These are phyloP conservation scores for Paralinhomoeus sp. DNA, from an alignment of 2,888 invertebrate species.

Conservation along the genomic window DNA sequence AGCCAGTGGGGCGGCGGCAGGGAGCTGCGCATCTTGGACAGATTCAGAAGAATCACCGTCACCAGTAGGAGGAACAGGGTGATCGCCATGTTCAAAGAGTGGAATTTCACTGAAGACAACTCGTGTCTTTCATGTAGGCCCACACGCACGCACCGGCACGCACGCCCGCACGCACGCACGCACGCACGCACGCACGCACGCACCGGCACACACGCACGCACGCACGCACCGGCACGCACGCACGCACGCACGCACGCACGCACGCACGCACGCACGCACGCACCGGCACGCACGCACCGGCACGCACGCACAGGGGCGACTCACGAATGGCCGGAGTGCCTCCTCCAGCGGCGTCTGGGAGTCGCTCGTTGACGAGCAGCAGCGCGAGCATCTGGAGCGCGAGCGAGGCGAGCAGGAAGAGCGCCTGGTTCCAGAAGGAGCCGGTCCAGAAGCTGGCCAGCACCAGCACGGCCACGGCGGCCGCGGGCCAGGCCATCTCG, in stretches of 20 bases:
- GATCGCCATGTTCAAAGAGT: conserved; percentile 19
- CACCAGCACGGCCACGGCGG: conserved; percentile 18
- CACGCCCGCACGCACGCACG: too few species aligned
- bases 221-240: too few species aligned
- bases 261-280: too few species aligned
- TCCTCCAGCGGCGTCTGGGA: conserved; percentile 19
- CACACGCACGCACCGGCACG: too few species aligned
- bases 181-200: too few species aligned
- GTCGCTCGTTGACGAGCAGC: conserved; percentile 15
- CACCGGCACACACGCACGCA: too few species aligned
- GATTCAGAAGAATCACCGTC: conserved; percentile 14
- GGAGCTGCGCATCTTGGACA: conserved; percentile 4
- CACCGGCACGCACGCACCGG: too few species aligned
- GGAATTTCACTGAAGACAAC: conserved; percentile 19
- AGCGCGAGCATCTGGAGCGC: conserved; percentile 17
- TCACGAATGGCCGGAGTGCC: conserved; percentile 21
- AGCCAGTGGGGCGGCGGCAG: conserved; percentile 5
- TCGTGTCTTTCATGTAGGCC: not conserved
- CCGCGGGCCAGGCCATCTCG: conserved; percentile 20
- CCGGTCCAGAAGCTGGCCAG: conserved; percentile 19
- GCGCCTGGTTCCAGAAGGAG: not conserved
- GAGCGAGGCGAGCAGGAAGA: conserved; percentile 14
- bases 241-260: not conserved
- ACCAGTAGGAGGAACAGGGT: conserved; percentile 17
- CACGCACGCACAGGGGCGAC: too few species aligned